Evolutionary conservation across 2,888 invertebrate species (phyloP), one percentile per base, ranked within the genome.

Genomic region (Lasius fuliginosus): DNA sequence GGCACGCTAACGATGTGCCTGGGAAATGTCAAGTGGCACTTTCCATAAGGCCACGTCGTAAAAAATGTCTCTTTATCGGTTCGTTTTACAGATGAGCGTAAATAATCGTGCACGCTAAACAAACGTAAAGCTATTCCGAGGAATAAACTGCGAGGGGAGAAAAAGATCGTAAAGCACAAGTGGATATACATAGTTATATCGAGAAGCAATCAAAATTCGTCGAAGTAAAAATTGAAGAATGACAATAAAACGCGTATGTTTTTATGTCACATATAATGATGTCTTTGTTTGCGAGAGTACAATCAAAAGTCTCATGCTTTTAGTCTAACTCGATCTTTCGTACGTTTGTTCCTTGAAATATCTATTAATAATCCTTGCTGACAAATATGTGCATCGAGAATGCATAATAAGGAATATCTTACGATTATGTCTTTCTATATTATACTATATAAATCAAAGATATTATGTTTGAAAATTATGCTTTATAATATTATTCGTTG

Each of bases 61-160:
- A 81, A 68, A 81, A 81, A 18, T 71, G 18, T 46, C 60, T 73
- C 36, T 62, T 65, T 36, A 81, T 60, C 60, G 36, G 23, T 33
- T 18, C 11, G 71, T 12, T 81, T 73, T 71, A 79, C 36, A 62
- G 46, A 8, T 46, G 42, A 65, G 33, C 56, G 18, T 62, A 60
- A 81, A 81, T 73, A 81, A 81, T 62, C 36, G 69, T 36, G 68
- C n/a, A n/a, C n/a, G 18, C n/a, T 60, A 73, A 71, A 81, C 60
- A 81, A 73, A 81, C 46, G 3, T 53, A 23, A 60, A 71, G 58
- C 15, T 62, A 27, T 33, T 60, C 18, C 23, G 60, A 11, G 33
- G 11, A 60, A 27, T 56, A 56, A 67, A 42, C 15, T 15, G 30
- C 12, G 23, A 60, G 36, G 9, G 60, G n/a, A 12, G 33, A 23